Evolutionary conservation across 1,140 invertebrate species (phyloP).

Genomic region (Dysdera silvatica): DNA sequence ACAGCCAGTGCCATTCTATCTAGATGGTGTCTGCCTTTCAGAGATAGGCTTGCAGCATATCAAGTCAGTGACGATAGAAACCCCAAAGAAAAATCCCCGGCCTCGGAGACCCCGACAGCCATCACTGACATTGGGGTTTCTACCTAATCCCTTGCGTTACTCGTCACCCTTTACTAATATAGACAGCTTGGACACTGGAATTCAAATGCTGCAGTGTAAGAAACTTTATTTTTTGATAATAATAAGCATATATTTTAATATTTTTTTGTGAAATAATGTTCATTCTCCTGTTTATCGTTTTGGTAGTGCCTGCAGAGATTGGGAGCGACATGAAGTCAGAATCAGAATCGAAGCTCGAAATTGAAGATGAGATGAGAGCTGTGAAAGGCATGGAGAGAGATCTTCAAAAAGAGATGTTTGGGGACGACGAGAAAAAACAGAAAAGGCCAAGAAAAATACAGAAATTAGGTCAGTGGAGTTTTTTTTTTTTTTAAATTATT

Average conservation of each 20-base stretch:
- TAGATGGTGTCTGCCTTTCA: constrained; percentile 79
- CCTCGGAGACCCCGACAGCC: constrained; percentile 38
- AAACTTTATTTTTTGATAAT: no score
- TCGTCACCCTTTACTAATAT: no score
- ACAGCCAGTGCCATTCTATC: constrained; percentile 52
- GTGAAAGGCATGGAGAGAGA: constrained; percentile 20
- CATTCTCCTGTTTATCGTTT: no score
- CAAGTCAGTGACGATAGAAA: constrained; percentile 60
- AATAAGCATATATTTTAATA: no score
- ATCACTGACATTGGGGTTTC: no score
- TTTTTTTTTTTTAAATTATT: no score
- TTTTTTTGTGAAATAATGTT: no score
- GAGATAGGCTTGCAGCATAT: constrained; percentile 71
- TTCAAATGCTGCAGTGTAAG: no score
- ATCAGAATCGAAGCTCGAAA: constrained; percentile 13
- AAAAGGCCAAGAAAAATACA: constrained; percentile 82
- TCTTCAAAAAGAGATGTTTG: constrained; percentile 5
- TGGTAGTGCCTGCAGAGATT: no score
- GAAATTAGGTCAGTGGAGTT: constrained; percentile 55
- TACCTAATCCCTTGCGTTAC: no score
- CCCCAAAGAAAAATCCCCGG: constrained; percentile 47
- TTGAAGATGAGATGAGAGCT: constrained; percentile 33
- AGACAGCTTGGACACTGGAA: no score
- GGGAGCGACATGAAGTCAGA: no score
- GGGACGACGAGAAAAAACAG: constrained; percentile 62